Conservation (phyloP, 2,888 invertebrate genomes). For the Ennomos quercinarius region DNA sequence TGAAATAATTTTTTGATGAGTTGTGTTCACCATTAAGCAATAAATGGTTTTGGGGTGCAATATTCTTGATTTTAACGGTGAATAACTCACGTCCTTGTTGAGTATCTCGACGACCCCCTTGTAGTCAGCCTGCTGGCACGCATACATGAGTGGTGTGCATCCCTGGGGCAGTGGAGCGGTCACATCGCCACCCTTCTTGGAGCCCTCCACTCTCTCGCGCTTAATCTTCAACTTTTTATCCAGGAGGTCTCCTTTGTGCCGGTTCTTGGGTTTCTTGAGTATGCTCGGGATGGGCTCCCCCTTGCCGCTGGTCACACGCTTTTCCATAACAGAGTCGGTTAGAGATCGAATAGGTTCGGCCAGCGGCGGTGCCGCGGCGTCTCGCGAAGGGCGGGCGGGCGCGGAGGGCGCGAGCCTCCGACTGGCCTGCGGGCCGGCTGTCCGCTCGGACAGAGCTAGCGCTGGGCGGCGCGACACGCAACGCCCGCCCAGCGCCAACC, state of each 20-base stretch:
- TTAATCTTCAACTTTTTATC: conserved; percentile 80
- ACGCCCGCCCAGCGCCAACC: conserved; percentile 52
- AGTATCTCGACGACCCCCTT: conserved; percentile 90
- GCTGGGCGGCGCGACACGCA: conserved; percentile 58
- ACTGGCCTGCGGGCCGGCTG: conserved; percentile 65
- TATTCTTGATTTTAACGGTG: conserved; percentile 22
- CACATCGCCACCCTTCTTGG: conserved; percentile 67
- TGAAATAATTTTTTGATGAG: conserved; percentile 7
- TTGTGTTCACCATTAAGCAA: neutral
- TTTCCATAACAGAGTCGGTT: conserved; percentile 75
- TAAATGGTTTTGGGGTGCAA: conserved; percentile 12
- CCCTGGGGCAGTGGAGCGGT: conserved; percentile 85
- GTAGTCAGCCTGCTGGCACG: conserved; percentile 95
- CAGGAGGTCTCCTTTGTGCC: conserved; percentile 70
- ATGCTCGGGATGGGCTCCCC: conserved; percentile 80
- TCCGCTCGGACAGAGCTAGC: conserved; percentile 68
- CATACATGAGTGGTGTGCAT: conserved; percentile 95
- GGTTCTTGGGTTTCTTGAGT: conserved; percentile 74
- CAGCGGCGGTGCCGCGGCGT: conserved; percentile 40
- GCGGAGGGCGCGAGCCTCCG: conserved; percentile 79
- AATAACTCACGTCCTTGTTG: conserved; percentile 89
- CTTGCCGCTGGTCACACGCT: conserved; percentile 71
- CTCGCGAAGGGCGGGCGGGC: conserved; percentile 72
- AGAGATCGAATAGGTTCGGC: conserved; percentile 57
- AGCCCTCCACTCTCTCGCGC: conserved; percentile 71